Evolutionary conservation across 2,888 invertebrate genomes (phyloP), one percentile per base, ranked within the genome.

Genomic region (Eurois occulta): DNA sequence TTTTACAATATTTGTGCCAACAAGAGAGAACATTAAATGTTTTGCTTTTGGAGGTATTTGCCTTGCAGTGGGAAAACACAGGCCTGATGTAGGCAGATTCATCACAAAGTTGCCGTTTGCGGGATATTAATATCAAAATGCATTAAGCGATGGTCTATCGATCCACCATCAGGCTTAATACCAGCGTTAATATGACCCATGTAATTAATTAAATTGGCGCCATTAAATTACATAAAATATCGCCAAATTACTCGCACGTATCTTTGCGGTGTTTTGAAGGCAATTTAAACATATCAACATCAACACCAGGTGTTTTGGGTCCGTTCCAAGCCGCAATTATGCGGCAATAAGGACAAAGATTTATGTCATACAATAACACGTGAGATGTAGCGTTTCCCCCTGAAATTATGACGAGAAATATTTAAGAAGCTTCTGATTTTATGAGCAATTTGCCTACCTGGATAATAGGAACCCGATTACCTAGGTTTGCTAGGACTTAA

Each of bases 221-320:
- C 46, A 52, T 43, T 35, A 62, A 35, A 60, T 32, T 55, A 66
- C 65, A 70, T 28, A 24, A 80, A 83, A 80, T 32, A 64, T 66
- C 38, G 66, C 55, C 11, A 72, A 77, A 81, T 81, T 66, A 75
- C 81, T 77, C 41, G 73, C 85, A 72, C 55, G 76, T 52, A 62
- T 41, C 66, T 64, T 73, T 74, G 85, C 70, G 70, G 72, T 72
- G 68, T 72, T 74, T 77, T 77, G 46, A 68, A 75, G 21, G 66
- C 46, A 81, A 72, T 81, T 85, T 75, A 72, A 68, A 78, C 62
- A 52, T 48, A 58, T 69, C 48, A 72, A 64, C 72, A 52, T 62
- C 21, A 60, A 55, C 52, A 64, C 74, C 73, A 68, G 75, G 69
- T 80, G 75, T 55, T 64, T 67, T 71, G 66, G 67, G 58, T 72